phyloP scores from a whole-genome alignment of 23 tunicate species.

The Corella eumyota region DNA sequence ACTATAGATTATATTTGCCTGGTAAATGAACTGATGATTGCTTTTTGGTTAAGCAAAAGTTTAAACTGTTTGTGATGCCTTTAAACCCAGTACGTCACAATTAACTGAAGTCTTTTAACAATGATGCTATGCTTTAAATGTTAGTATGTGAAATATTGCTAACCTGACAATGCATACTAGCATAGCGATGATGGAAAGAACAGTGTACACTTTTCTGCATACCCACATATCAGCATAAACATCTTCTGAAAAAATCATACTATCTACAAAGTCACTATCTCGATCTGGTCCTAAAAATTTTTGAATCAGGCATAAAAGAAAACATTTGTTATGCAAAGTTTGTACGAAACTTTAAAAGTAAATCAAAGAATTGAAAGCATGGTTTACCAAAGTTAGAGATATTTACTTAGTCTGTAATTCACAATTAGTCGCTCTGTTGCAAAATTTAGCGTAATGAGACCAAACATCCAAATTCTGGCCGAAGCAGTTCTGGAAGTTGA shows the following conservation, averaged over 20 bases:
- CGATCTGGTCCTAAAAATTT: background rate
- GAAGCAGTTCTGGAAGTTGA: conserved; percentile 45
- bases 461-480: conserved; percentile 63
- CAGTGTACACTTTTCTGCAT: conserved; percentile 39
- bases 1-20: too few species aligned
- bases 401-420: conserved; percentile 26
- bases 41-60: too few species aligned
- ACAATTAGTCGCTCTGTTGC: conserved; percentile 35
- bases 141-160: too few species aligned
- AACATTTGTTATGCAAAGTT: too few species aligned
- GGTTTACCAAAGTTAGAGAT: background rate
- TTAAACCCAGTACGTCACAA: too few species aligned
- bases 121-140: too few species aligned
- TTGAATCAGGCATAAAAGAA: too few species aligned
- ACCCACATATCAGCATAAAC: conserved; percentile 51
- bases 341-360: too few species aligned
- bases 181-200: conserved; percentile 29
- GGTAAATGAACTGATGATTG: too few species aligned
- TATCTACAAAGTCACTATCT: conserved; percentile 4
- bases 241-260: conserved; percentile 31
- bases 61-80: too few species aligned
- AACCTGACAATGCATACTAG: conserved; percentile 34
- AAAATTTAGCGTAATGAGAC: conserved; percentile 51
- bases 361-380: background rate
- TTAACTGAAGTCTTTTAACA: too few species aligned